phyloP scores from a whole-genome alignment of 2,113 vertebrate genomes.

The Oryzias melastigma region DNA sequence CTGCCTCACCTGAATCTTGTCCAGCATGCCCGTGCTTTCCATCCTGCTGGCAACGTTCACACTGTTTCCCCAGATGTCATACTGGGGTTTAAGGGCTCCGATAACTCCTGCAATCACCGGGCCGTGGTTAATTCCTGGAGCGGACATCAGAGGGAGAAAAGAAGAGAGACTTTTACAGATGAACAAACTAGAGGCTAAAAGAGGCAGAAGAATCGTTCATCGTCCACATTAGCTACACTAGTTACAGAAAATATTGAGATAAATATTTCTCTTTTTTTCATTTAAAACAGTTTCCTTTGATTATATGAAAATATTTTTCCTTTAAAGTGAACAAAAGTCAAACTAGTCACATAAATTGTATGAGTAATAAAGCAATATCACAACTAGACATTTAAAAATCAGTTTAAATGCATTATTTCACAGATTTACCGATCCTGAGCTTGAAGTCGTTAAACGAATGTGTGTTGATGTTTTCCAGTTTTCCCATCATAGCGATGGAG shows the following conservation, averaged over 20 bases:
- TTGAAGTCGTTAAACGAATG: conserved; percentile 91
- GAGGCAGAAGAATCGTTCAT: too few species aligned
- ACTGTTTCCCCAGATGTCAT: conserved; percentile 93
- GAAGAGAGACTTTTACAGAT: too few species aligned
- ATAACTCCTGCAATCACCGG: conserved; percentile 91
- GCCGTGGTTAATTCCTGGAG: conserved; percentile 86
- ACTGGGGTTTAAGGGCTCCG: conserved; percentile 90
- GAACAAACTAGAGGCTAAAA: too few species aligned
- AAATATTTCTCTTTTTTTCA: too few species aligned
- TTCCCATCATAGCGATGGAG: conserved; percentile 81
- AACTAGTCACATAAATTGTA: too few species aligned
- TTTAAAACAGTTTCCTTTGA: too few species aligned
- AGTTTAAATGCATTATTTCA: not conserved
- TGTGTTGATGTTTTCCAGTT: conserved; percentile 84
- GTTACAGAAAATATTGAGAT: too few species aligned
- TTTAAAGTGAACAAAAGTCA: not conserved
- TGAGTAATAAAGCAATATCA: too few species aligned
- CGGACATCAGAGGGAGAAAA: too few species aligned
- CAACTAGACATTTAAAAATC: too few species aligned
- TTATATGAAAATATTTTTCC: not conserved
- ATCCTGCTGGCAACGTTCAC: conserved; percentile 92
- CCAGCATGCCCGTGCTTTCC: conserved; percentile 88
- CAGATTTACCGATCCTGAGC: conserved; percentile 82
- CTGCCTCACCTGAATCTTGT: conserved; percentile 85
- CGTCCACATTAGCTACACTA: too few species aligned